Conservation (phyloP, 2,888 invertebrate species). For the Dermolepida albohirtum region DNA sequence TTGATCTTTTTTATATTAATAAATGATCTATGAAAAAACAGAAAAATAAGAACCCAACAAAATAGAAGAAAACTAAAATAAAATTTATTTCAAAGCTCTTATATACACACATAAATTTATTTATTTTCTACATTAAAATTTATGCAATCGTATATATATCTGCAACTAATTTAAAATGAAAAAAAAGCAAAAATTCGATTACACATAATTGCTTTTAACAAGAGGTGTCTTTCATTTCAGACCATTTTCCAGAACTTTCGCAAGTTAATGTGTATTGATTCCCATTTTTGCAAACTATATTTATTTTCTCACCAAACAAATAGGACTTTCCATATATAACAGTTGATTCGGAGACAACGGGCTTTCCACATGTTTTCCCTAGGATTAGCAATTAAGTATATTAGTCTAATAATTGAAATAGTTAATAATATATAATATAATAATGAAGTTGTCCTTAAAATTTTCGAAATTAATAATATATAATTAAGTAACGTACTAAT, state of each 20-base stretch:
- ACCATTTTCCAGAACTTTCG: conserved; percentile 58
- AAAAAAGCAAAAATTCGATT: no score
- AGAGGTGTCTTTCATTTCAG: conserved; percentile 52
- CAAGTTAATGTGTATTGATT: conserved; percentile 55
- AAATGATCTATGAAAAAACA: no score
- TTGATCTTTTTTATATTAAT: no score
- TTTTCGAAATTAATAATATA: no score
- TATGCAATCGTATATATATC: no score
- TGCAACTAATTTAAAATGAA: no score
- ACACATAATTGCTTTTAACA: conserved; percentile 46
- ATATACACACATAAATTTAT: no score
- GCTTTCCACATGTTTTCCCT: conserved; percentile 69
- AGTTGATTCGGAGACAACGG: conserved; percentile 62
- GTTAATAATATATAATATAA: neutral
- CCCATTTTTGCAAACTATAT: conserved; percentile 60
- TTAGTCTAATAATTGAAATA: neutral
- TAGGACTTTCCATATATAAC: conserved; percentile 66
- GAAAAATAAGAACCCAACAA: no score
- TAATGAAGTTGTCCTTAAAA: no score
- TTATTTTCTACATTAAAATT: no score
- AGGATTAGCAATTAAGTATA: conserved; percentile 43
- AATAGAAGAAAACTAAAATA: no score
- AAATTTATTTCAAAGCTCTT: no score
- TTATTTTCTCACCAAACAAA: conserved; percentile 65
- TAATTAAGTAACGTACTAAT: conserved; percentile 61